Evolutionary conservation across 2,113 vertebrate genomes (phyloP), one percentile per base, ranked within the genome.

Genomic region (Xyliphius kryptos): DNA sequence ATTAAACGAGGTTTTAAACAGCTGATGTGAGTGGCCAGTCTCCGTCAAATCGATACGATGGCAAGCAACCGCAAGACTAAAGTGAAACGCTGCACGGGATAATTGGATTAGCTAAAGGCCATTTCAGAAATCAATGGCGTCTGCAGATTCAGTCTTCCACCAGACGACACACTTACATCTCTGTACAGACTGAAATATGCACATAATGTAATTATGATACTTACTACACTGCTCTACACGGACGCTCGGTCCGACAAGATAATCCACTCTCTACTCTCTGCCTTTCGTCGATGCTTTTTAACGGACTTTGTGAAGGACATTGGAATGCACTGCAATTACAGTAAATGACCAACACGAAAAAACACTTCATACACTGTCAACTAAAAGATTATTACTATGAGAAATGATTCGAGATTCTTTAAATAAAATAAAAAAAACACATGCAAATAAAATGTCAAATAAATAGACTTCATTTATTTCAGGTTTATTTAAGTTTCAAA

Each of bases 51-150:
- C 76, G 60, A 82, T 79, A 81, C 37, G 80, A 84, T 80, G 79
- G 71, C 58, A 56, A 74, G 79, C 59, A 52, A 83, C 80, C 74
- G 57, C 79, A 82, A 80, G 83, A 84, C 81, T 84, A 82, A 79
- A 76, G 77, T 74, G 83, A 79, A 80, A 81, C 63, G 52, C 63
- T 68, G 76, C 74, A 78, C 69, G 65, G 69, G 76, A 67, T 85
- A 86, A 87, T 85, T 77, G 66, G 71, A 85, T 86, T 84, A 83
- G 77, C 80, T 77, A 83, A 85, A 87, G 80, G 80, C 72, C 66
- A 41, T 16, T 46, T 67, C 69, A 69, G 70, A 84, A 87, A 87
- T 85, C 84, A 83, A 85, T 84, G 80, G 68, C 69, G 71, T 81
- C 79, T 80, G 81, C 73, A 76, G 51, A 72, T 59, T 67, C 69